Evolutionary conservation across 2,113 vertebrate genomes (phyloP).

Genomic region (Upupa epops): DNA sequence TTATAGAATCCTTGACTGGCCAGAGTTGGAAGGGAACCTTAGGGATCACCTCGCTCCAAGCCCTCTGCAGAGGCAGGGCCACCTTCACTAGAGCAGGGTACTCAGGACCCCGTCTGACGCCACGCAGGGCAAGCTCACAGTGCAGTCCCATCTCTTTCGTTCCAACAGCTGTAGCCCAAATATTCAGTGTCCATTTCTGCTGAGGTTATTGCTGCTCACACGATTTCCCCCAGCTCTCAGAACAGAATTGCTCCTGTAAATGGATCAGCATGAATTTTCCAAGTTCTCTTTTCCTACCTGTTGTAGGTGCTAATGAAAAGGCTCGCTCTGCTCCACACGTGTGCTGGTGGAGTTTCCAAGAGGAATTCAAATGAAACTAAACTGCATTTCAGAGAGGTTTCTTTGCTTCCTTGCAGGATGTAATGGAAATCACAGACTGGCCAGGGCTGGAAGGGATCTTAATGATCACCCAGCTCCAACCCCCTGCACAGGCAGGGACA

Average conservation of each 20-base stretch:
- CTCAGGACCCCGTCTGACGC: no score
- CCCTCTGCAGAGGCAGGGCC: no score
- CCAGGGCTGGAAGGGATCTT: no score
- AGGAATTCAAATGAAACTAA: neutral
- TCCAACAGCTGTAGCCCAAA: neutral
- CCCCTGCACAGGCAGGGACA: no score
- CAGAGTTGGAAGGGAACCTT: no score
- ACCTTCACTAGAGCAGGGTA: no score
- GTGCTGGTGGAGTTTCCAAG: neutral
- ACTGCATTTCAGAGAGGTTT: neutral
- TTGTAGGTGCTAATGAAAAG: neutral
- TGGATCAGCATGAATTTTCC: constrained; percentile 1
- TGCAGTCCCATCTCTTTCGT: neutral
- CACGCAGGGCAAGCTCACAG: no score
- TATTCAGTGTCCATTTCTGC: neutral
- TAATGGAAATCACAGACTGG: no score
- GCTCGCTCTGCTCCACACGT: neutral
- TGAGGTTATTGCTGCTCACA: neutral
- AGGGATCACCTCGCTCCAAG: no score
- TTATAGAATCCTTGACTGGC: no score
- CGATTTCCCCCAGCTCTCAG: neutral
- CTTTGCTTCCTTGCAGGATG: no score
- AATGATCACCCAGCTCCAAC: no score
- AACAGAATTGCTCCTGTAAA: neutral
- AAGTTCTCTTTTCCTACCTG: constrained; percentile 6